Conservation (phyloP, 2,888 invertebrate genomes). For the Melolontha melolontha region DNA sequence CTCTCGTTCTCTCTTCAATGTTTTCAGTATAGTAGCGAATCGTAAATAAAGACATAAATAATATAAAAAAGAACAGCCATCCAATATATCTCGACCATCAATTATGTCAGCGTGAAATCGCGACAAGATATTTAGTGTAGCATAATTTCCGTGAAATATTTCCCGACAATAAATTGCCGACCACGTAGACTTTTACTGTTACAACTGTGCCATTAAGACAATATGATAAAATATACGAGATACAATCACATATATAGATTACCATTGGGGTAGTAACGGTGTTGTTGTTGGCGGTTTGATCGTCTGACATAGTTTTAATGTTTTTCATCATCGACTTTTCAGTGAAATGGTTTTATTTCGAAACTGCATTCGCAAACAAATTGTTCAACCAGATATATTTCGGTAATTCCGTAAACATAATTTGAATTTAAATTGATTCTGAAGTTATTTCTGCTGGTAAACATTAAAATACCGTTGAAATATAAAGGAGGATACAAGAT, state of each 20-base stretch:
- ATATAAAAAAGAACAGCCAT: slow-evolving; percentile 17
- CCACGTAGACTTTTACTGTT: slow-evolving; percentile 18
- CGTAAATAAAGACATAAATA: slow-evolving; percentile 39
- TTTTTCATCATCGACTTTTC: slow-evolving; percentile 1
- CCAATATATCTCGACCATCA: slow-evolving; percentile 17
- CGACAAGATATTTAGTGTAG: slow-evolving; percentile 31
- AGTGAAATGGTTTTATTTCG: background rate
- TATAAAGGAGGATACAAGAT: background rate
- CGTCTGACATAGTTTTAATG: slow-evolving; percentile 11
- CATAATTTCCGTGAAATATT: slow-evolving; percentile 28
- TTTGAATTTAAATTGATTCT: slow-evolving; percentile 35
- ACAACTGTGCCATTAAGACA: slow-evolving; percentile 20
- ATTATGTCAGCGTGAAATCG: slow-evolving; percentile 24
- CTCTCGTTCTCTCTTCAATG: background rate
- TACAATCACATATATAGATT: slow-evolving; percentile 20
- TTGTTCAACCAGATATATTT: slow-evolving; percentile 5
- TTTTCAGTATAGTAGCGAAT: slow-evolving; percentile 5
- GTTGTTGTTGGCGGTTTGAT: background rate
- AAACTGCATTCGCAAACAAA: slow-evolving; percentile 34
- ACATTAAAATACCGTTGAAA: slow-evolving; percentile 6
- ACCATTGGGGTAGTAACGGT: background rate
- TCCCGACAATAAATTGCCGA: slow-evolving; percentile 23
- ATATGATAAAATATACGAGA: slow-evolving; percentile 26
- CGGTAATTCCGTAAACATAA: slow-evolving; percentile 33
- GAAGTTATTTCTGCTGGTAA: slow-evolving; percentile 3